Evolutionary conservation across 2,797 vertebrate genomes (phyloP), one percentile per base, ranked within the genome.

Genomic region (Bovichtus variegatus): DNA sequence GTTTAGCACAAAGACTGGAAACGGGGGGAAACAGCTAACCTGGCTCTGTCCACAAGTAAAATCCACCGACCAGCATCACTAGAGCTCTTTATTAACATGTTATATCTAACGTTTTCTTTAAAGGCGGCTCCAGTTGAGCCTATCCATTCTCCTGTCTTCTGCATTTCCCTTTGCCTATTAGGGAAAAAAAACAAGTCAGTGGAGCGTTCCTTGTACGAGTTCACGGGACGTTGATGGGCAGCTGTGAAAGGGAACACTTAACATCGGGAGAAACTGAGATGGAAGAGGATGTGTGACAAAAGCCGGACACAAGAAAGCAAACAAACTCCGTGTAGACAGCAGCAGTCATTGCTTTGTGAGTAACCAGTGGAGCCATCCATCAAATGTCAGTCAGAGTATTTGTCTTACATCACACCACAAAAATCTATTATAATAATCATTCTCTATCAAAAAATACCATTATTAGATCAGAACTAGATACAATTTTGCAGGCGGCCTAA

Each of bases 191-290:
- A n/a, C 16, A 69, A 62, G 60, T 62, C 38, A 62, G 10, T n/a
- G 46, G 71, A 91, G 71, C 51, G 62, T 78, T 92, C 84, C 86
- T 81, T 88, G 88, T 86, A 69, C 80, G 84, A 67, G 78, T 81
- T 90, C 78, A 81, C 87, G 87, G 85, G 91, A 79, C 75, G 74
- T 70, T 91, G 91, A 95, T 87, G 87, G 93, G 89, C 92, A 95
- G 85, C 74, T 87, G 91, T 91, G 92, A 91, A 89, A 93, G 90
- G 76, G 73, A 92, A 85, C 90, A 92, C 94, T 94, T 90, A 89
- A 91, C 85, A 84, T 80, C 70, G 51, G 88, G 87, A 73, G 76
- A 94, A 90, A 73, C 68, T 62, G 10, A 91, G 88, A 89, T 90
- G 89, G 90, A 92, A 88, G 88, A 90, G 85, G 89, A 89, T 87